Evolutionary conservation across 1,140 invertebrate species (phyloP), one percentile per base, ranked within the genome.

Genomic region (Linepithema humile): DNA sequence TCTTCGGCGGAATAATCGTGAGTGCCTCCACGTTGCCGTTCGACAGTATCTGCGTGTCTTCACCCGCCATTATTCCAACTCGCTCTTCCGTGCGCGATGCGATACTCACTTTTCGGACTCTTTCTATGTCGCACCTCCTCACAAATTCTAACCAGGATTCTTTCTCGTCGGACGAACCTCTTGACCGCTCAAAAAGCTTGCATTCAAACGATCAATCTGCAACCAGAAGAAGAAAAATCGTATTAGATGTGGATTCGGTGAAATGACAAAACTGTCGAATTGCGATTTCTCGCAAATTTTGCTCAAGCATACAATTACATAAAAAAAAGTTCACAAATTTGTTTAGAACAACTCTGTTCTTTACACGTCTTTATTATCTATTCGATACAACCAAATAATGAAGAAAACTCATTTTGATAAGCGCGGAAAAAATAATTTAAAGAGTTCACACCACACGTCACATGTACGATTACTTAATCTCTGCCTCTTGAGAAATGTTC

Each of bases 1-100:
- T 90, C 45, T 93, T 94, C n/a, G 92, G 75, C 6, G 91, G 90
- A 15, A 93, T 94, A 70, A 93, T 92, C 62, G 92, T 92, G 73
- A 93, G 84, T n/a, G 83, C 88, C 84, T 93, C 90, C 32, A 89
- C 90, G 83, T 88, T 70, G 1, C 92, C 92, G 69, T 93, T 93
- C 12, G 91, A 89, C 70, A 93, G 60, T 6, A 91, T 93, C 57
- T 93, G 87, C 43, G 87, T 90, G 62, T 93, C 91, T 60, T 93
- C 92, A 35, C 92, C 92, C 20, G 92, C 92, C 93, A 94, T 94
- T 83, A 70, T 89, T 72, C 23, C 20, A 0, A 0, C 32, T 26
- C 23, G n/a, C n/a, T 60, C 43, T 59, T 23, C 10, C 10, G n/a
- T n/a, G 17, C 23, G 35, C 20, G 32, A 55, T 45, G 2, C n/a